Percentiles rank a stretch among this genome's conserved stretches.
phyloP scores from a whole-genome alignment of 2,113 vertebrate genomes.

The Pomatorhinus ruficollis region DNA sequence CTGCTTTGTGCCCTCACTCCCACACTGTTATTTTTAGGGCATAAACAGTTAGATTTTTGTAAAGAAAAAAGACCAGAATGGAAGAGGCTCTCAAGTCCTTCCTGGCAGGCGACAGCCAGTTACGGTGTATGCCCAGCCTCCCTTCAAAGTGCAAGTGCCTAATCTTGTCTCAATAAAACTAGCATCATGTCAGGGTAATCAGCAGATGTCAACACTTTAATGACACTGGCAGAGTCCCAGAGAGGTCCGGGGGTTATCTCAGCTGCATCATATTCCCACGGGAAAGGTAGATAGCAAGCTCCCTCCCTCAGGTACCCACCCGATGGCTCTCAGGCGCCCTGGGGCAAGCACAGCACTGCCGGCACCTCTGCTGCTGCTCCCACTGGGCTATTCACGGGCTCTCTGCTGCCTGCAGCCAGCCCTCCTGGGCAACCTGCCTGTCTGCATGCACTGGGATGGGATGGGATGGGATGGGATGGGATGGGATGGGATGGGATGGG shows the following conservation, averaged over 20 bases:
- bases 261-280: slow-evolving; percentile 86
- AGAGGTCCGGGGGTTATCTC: slow-evolving; percentile 85
- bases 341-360: slow-evolving; percentile 51
- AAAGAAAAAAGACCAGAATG: slow-evolving; percentile 70
- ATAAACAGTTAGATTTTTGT: neutral
- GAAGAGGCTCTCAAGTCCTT: slow-evolving; percentile 79
- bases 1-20: neutral
- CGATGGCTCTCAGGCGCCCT: slow-evolving; percentile 60
- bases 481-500: neutral
- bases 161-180: slow-evolving; percentile 75
- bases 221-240: slow-evolving; percentile 86
- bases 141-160: slow-evolving; percentile 55
- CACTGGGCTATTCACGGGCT: neutral
- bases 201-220: slow-evolving; percentile 73
- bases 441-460: accelerated
- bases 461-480: neutral
- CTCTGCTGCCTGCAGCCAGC: neutral
- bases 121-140: slow-evolving; percentile 78
- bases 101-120: slow-evolving; percentile 74
- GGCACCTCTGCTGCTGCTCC: slow-evolving; percentile 46
- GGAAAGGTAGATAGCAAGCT: slow-evolving; percentile 84
- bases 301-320: slow-evolving; percentile 74
- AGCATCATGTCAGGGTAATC: slow-evolving; percentile 75
- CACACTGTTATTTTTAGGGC: neutral
- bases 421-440: neutral